phyloP scores from a whole-genome alignment of 1,140 invertebrate genomes.

The Physella acuta region DNA sequence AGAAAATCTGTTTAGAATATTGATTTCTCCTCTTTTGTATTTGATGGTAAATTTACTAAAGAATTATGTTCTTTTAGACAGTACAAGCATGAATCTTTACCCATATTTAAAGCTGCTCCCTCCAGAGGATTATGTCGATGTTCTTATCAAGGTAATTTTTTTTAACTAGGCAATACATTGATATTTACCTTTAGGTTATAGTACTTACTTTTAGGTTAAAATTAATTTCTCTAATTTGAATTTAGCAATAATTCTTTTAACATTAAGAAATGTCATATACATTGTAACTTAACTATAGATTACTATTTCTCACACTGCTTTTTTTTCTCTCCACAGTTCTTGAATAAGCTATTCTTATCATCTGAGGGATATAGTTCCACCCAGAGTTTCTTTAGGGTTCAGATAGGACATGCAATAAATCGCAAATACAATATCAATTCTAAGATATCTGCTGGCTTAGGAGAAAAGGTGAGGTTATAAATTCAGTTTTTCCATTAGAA shows the following conservation, averaged over 20 bases:
- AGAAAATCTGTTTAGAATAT: no score
- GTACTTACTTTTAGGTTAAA: no score
- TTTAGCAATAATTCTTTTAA: no score
- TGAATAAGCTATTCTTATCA: constrained; percentile 70
- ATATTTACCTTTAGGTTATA: no score
- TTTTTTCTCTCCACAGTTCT: constrained; percentile 64
- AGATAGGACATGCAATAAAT: constrained; percentile 70
- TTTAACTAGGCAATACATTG: no score
- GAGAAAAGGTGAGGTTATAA: constrained; percentile 41
- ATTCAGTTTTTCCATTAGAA: no score
- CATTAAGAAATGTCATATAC: no score
- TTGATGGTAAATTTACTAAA: no score
- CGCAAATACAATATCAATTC: constrained; percentile 69
- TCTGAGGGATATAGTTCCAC: constrained; percentile 80
- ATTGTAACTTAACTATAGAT: no score
- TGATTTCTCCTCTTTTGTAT: no score
- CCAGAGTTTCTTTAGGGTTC: constrained; percentile 66
- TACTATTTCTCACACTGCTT: no score
- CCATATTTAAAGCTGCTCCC: constrained; percentile 74
- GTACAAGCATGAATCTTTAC: constrained; percentile 67
- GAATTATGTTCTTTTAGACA: constrained; percentile 48
- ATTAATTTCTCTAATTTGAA: no score
- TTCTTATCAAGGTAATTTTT: constrained; percentile 63
- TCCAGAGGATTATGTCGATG: constrained; percentile 69
- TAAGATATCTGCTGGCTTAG: constrained; percentile 62